Conservation (phyloP, 2,888 invertebrate genomes). For the Meiosimyza decipiens region DNA sequence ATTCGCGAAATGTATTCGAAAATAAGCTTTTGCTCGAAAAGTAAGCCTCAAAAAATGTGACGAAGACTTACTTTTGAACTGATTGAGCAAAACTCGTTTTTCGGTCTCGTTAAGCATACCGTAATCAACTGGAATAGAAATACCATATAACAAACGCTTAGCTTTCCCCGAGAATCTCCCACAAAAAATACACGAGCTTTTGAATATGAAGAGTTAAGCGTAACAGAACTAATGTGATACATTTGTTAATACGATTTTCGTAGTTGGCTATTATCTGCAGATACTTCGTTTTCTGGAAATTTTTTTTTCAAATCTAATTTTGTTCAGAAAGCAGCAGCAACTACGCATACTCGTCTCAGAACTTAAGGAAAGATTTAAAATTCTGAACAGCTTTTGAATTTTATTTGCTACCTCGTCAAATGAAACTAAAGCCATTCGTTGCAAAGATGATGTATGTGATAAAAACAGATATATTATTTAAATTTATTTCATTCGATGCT, state of each 20-base stretch:
- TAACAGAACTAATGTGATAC: conserved; percentile 13
- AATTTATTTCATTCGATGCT: conserved; percentile 50
- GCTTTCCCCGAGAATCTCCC: too few relatives aligned
- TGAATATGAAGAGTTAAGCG: conserved; percentile 6
- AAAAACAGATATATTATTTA: conserved; percentile 40
- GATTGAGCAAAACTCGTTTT: too few relatives aligned
- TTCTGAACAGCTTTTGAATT: conserved; percentile 58
- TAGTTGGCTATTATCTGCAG: conserved; percentile 1
- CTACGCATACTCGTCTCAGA: not conserved
- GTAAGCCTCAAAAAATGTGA: too few relatives aligned
- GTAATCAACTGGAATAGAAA: too few relatives aligned
- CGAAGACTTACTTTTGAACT: too few relatives aligned
- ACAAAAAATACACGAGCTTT: too few relatives aligned
- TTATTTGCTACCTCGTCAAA: conserved; percentile 66
- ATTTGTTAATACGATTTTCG: not conserved
- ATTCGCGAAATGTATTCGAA: too few relatives aligned
- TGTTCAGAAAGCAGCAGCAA: not conserved
- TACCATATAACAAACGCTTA: too few relatives aligned
- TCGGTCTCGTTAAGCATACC: too few relatives aligned
- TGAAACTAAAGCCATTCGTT: conserved; percentile 63
- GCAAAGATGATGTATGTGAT: conserved; percentile 26
- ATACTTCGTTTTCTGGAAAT: not conserved
- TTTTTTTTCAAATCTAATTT: not conserved
- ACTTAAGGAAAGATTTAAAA: not conserved
- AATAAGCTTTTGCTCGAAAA: too few relatives aligned